phyloP scores from a whole-genome alignment of 2,888 invertebrate species.

The Ephialtes manifestator region DNA sequence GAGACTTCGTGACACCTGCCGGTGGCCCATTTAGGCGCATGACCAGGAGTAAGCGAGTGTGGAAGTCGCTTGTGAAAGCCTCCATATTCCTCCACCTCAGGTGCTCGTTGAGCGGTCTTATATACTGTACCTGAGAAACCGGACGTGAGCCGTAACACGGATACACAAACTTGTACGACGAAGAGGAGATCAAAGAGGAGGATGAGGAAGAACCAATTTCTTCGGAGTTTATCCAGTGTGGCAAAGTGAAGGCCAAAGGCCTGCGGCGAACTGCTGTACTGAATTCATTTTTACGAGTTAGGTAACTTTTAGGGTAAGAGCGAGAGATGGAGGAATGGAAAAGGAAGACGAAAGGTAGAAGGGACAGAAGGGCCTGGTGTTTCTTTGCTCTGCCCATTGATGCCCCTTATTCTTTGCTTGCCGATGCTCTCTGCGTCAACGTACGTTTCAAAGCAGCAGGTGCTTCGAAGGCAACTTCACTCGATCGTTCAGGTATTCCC shows the following conservation, averaged over 20 bases:
- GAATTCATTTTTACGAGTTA: constrained; percentile 76
- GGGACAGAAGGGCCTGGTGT: not conserved
- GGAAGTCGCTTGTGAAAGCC: constrained; percentile 42
- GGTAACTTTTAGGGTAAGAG: constrained; percentile 52
- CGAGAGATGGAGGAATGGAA: constrained; percentile 29
- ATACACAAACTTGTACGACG: constrained; percentile 1
- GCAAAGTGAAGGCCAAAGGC: constrained; percentile 50
- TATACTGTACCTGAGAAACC: constrained; percentile 20
- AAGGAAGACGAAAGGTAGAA: constrained; percentile 16
- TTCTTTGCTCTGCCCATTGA: constrained; percentile 30
- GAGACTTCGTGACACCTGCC: constrained; percentile 65
- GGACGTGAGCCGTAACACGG: constrained; percentile 43
- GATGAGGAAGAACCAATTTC: constrained; percentile 3
- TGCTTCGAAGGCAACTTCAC: constrained; percentile 22
- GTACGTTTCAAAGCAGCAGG: constrained; percentile 37
- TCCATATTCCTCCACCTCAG: constrained; percentile 35
- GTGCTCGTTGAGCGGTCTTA: constrained; percentile 36
- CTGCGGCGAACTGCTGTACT: constrained; percentile 5
- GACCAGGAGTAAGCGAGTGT: constrained; percentile 27
- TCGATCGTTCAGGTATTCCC: constrained; percentile 32
- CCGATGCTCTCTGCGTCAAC: not conserved
- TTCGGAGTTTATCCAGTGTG: constrained; percentile 15
- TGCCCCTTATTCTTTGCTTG: constrained; percentile 25
- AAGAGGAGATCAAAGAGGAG: constrained; percentile 56
- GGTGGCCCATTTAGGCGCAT: constrained; percentile 58